phyloP scores from a whole-genome alignment of 1,140 invertebrate species.

The Rhyacophila brunnea region DNA sequence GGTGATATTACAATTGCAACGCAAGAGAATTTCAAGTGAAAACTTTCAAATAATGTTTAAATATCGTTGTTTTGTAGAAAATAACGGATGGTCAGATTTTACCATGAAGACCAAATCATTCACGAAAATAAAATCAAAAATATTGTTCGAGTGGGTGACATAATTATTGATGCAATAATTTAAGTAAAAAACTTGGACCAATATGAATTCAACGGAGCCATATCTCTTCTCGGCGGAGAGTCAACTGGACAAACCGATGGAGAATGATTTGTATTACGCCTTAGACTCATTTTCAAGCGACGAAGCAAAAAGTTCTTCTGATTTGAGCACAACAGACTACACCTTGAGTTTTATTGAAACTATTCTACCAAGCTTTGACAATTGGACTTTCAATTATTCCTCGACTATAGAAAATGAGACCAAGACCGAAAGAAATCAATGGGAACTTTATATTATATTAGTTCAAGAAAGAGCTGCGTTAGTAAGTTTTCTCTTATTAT shows the following conservation, averaged over 20 bases:
- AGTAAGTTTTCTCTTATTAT: conserved; percentile 81
- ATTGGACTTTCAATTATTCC: conserved; percentile 21
- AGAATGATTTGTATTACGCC: conserved; percentile 26
- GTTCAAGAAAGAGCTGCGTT: conserved; percentile 70
- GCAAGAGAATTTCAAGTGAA: no score
- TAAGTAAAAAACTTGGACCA: neutral
- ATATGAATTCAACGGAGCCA: conserved; percentile 33
- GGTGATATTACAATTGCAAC: no score
- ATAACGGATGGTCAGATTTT: no score
- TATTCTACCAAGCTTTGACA: conserved; percentile 14
- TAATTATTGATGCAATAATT: no score
- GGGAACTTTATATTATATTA: conserved; percentile 51
- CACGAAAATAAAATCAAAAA: no score
- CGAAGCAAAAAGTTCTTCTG: conserved; percentile 1
- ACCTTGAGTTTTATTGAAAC: conserved; percentile 18
- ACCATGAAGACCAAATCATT: no score
- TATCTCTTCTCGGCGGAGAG: conserved; percentile 24
- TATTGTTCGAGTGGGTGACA: no score
- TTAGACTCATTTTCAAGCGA: conserved; percentile 21
- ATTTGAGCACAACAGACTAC: conserved; percentile 5
- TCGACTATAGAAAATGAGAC: conserved; percentile 11
- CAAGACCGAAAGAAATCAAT: conserved; percentile 40
- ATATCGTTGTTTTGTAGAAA: no score
- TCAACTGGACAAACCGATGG: conserved; percentile 25
- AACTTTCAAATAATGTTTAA: no score